Conservation (phyloP, 2,888 invertebrate species). For the Leucania comma region DNA sequence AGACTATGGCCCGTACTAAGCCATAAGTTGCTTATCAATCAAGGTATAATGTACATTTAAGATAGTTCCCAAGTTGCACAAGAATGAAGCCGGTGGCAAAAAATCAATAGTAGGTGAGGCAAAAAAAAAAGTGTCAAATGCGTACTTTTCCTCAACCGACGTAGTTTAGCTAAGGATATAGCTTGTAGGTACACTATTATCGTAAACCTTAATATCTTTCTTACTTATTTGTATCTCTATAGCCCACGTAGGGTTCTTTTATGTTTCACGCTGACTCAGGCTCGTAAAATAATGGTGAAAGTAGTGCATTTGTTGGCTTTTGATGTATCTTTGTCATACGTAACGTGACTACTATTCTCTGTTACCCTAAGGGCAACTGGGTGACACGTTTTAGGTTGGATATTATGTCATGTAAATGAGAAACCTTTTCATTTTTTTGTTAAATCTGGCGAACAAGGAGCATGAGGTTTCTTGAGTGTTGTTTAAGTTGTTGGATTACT, state of each 20-base stretch:
- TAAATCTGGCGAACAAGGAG: not conserved
- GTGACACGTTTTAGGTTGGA: conserved; percentile 31
- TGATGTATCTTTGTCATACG: conserved; percentile 36
- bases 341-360: conserved; percentile 34
- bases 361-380: conserved; percentile 6
- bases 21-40: no score
- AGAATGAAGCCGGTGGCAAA: no score
- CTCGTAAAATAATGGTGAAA: conserved; percentile 53
- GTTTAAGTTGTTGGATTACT: not conserved
- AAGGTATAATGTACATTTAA: no score
- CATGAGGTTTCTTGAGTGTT: not conserved
- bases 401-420: conserved; percentile 19
- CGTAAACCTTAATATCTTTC: conserved; percentile 35
- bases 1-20: no score
- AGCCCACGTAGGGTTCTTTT: conserved; percentile 45
- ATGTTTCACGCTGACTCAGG: conserved; percentile 37
- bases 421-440: not conserved
- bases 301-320: conserved; percentile 28
- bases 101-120: not conserved
- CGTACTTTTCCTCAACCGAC: not conserved
- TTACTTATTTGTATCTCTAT: conserved; percentile 29
- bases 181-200: conserved; percentile 13
- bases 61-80: no score
- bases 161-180: not conserved
- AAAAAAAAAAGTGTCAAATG: not conserved